phyloP scores from a whole-genome alignment of 2,113 vertebrate species.

The Tachysurus vachellii region DNA sequence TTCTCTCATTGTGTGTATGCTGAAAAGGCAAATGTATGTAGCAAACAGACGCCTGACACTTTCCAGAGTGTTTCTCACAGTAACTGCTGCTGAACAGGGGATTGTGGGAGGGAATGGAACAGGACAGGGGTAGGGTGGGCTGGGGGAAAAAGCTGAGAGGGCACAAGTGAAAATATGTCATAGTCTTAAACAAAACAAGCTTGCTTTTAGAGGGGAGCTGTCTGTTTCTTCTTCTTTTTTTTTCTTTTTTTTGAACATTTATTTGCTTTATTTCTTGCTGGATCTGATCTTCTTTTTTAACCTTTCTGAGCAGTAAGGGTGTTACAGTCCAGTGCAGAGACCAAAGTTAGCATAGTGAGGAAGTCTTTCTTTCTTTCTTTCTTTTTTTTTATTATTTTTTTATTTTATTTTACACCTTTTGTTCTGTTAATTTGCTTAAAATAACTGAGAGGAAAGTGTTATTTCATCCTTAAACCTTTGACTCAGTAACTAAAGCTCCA shows the following conservation, averaged over 20 bases:
- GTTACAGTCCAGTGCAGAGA: constrained; percentile 67
- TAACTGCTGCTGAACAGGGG: constrained; percentile 66
- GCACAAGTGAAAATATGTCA: constrained; percentile 55
- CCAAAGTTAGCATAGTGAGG: constrained; percentile 65
- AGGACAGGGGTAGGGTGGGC: constrained; percentile 10
- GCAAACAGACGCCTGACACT: constrained; percentile 66
- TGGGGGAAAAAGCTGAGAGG: constrained; percentile 34
- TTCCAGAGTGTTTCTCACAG: constrained; percentile 60
- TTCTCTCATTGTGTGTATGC: constrained; percentile 30
- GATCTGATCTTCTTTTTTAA: constrained; percentile 30
- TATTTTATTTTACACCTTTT: constrained; percentile 18
- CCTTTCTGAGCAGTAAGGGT: constrained; percentile 48
- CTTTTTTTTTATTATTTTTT: not conserved
- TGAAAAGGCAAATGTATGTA: constrained; percentile 70
- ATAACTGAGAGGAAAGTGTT: constrained; percentile 25
- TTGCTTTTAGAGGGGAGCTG: constrained; percentile 50
- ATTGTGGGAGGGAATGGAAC: constrained; percentile 37
- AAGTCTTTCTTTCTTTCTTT: not conserved
- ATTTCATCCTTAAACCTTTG: constrained; percentile 10
- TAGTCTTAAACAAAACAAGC: constrained; percentile 56
- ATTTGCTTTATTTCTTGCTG: constrained; percentile 35
- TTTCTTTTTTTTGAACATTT: not conserved
- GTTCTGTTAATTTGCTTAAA: constrained; percentile 24
- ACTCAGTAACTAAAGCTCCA: constrained; percentile 1
- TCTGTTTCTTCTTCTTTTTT: constrained; percentile 1